Conservation (phyloP, 2,888 invertebrate species). For the Athetis lepigone region DNA sequence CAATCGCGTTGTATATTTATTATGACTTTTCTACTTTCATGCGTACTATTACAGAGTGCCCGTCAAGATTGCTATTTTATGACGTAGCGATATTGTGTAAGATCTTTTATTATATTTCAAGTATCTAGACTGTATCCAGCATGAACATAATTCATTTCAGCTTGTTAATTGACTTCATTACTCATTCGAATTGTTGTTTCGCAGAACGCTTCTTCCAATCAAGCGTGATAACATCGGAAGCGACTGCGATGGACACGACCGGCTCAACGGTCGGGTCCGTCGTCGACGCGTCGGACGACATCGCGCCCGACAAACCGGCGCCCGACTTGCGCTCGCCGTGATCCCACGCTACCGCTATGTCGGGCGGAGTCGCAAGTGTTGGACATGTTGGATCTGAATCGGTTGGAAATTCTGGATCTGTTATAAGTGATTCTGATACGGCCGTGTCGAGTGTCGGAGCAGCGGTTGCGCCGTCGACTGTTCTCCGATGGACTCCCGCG, state of each 20-base stretch:
- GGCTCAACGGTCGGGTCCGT: slow-evolving; percentile 76
- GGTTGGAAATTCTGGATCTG: slow-evolving; percentile 40
- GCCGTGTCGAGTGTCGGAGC: slow-evolving; percentile 46
- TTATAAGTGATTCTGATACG: slow-evolving; percentile 32
- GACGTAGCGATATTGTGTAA: slow-evolving; percentile 56
- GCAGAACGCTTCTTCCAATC: slow-evolving; percentile 92
- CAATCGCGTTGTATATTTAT: slow-evolving; percentile 30
- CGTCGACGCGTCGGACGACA: slow-evolving; percentile 81
- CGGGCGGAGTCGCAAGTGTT: slow-evolving; percentile 55
- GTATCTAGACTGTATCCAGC: slow-evolving; percentile 42
- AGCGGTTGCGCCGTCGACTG: slow-evolving; percentile 56
- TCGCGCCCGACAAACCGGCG: slow-evolving; percentile 85
- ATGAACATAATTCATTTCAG: slow-evolving; percentile 30
- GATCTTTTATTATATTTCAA: slow-evolving; percentile 44
- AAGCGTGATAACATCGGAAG: slow-evolving; percentile 90
- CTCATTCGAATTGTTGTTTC: slow-evolving; percentile 38
- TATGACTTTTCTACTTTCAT: slow-evolving; percentile 46
- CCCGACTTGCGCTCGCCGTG: slow-evolving; percentile 86
- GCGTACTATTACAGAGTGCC: slow-evolving; percentile 52
- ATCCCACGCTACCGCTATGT: slow-evolving; percentile 62
- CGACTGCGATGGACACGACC: slow-evolving; percentile 89
- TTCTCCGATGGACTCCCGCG: slow-evolving; percentile 86
- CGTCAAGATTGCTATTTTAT: slow-evolving; percentile 57
- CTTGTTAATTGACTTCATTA: background rate
- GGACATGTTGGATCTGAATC: slow-evolving; percentile 41